phyloP scores from a whole-genome alignment of 2,797 vertebrate species.

The Periparus ater region DNA sequence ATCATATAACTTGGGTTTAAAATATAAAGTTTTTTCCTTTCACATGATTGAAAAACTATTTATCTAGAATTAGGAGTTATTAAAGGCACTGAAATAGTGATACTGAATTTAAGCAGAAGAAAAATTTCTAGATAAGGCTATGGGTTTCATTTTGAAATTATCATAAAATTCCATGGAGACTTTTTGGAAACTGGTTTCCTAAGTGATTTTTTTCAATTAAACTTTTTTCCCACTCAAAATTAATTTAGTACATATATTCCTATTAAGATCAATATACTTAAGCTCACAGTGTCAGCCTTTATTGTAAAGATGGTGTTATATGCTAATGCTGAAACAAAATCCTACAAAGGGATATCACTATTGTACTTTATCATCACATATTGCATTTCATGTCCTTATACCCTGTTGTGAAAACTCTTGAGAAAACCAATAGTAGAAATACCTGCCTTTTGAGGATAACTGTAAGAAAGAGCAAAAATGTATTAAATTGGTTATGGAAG shows the following conservation, averaged over 20 bases:
- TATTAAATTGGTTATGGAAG: not conserved
- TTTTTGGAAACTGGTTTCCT: not conserved
- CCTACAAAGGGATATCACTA: not conserved
- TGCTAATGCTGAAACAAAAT: not conserved
- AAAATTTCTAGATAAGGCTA: not conserved
- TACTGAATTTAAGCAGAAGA: not conserved
- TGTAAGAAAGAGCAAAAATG: not conserved
- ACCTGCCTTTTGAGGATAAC: not conserved
- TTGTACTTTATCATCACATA: not conserved
- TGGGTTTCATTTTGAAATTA: not conserved
- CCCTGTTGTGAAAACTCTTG: not conserved
- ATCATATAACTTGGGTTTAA: not conserved
- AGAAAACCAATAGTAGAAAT: not conserved
- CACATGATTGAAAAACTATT: not conserved
- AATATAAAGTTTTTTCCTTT: not conserved
- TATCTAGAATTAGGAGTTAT: not conserved
- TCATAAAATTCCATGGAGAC: not conserved
- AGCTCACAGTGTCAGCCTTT: not conserved
- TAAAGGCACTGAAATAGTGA: not conserved
- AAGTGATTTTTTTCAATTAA: not conserved
- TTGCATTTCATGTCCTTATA: not conserved
- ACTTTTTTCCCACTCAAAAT: not conserved
- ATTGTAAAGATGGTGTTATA: not conserved
- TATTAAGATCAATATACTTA: not conserved
- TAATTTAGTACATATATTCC: not conserved